A percentile compares a stretch with the other conserved stretches of the same genome.
phyloP scores from a whole-genome alignment of 1,140 invertebrate genomes.

The Brachionus rubens region DNA sequence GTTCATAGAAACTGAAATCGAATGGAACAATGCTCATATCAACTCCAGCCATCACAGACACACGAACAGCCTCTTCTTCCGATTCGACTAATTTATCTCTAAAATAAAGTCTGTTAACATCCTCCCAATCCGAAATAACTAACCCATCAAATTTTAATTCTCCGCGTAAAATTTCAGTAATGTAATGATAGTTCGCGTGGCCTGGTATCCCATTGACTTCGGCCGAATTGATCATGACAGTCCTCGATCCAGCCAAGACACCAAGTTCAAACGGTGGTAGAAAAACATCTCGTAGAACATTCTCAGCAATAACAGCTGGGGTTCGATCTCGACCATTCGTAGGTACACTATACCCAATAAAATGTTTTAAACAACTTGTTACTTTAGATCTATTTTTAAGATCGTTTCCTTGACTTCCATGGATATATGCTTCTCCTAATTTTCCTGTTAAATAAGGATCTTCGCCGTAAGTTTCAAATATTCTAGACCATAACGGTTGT shows the following conservation, averaged over 20 bases:
- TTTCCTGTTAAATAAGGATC: background rate
- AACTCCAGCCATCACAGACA: background rate
- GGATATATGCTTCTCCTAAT: background rate
- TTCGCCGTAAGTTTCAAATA: background rate
- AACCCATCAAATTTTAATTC: background rate
- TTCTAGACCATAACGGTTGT: background rate
- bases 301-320: background rate
- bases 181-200: background rate
- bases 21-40: constrained; percentile 13
- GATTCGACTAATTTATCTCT: background rate
- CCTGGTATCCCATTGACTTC: constrained; percentile 19
- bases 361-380: background rate
- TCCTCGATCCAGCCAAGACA: background rate
- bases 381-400: background rate
- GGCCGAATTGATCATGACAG: background rate
- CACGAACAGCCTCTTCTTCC: background rate
- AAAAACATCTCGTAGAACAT: background rate
- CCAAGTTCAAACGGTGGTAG: background rate
- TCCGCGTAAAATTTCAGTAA: constrained; percentile 3
- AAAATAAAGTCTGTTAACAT: background rate
- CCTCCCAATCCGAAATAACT: constrained; percentile 1
- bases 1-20: constrained; percentile 1
- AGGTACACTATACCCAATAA: background rate
- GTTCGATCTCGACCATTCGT: background rate
- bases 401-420: background rate